Percentiles rank a stretch among this genome's conserved stretches.
These are phyloP conservation scores for Danio rerio DNA, from an alignment of 2,113 vertebrate species.

Conservation along the genomic window DNA sequence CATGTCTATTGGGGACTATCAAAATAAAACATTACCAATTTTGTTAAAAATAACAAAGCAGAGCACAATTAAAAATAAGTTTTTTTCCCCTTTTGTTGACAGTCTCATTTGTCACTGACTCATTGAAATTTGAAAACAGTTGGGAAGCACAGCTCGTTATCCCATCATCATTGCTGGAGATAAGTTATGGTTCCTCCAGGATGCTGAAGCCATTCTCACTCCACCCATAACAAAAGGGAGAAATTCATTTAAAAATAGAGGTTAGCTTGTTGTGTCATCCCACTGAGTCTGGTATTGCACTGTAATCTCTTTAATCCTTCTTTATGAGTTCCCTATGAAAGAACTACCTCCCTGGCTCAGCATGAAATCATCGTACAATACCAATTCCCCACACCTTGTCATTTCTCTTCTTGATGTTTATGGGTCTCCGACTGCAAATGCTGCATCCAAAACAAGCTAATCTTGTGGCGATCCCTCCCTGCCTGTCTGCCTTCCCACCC, in stretches of 20 bases:
- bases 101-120: constrained; percentile 4
- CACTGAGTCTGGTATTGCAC: constrained; percentile 10
- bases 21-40: too few relatives aligned
- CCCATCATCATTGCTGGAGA: not conserved
- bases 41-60: too few relatives aligned
- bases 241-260: constrained; percentile 9
- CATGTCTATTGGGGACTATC: too few relatives aligned
- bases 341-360: constrained; percentile 5
- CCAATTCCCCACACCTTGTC: not conserved
- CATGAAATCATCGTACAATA: not conserved
- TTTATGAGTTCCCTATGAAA: constrained; percentile 21
- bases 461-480: not conserved
- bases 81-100: constrained; percentile 1
- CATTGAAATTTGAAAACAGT: not conserved
- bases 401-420: constrained; percentile 12
- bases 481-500: constrained; percentile 1
- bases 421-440: not conserved
- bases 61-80: too few relatives aligned
- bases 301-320: constrained; percentile 34
- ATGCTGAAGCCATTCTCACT: not conserved
- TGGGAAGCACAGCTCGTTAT: not conserved
- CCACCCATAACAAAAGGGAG: not conserved
- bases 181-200: constrained; percentile 18
- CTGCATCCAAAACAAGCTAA: constrained; percentile 31
- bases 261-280: not conserved